Base-by-base conservation (phyloP, 2,888 invertebrate species). In the Parascotia fuliginaria region DNA sequence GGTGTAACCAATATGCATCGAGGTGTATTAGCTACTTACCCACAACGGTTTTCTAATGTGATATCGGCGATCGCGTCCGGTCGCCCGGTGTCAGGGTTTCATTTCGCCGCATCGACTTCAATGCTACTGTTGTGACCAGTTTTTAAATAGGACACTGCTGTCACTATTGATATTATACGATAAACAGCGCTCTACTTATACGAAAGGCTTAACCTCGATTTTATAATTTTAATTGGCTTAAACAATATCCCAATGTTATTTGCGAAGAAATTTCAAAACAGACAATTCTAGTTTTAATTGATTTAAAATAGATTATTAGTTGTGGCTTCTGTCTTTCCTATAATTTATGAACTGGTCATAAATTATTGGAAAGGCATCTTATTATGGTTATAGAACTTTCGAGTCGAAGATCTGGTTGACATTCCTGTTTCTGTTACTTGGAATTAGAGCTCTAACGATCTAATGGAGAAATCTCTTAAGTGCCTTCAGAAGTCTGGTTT, bases 11-110 rank as follows among this genome's bases (percentile, higher is more conserved):
- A 83, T 81, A 79, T 77, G 73, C 77, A 77, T 65, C 74, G 75
- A 77, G 72, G 79, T 83, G 79, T 78, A 77, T 61, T n/a, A 53
- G 45, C 34, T 50, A 50, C 9, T 58, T 49, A 48, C 56, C 60
- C 63, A 56, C 72, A 79, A 75, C 79, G 74, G 81, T 85, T 87
- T 68, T 87, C 83, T 83, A 85, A 85, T 77, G 79, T 75, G 80
- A 76, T 83, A 83, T 81, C 81, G 66, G 50, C 68, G 68, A 75
- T 65, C 70, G 65, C 74, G 74, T 80, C 80, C 78, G 83, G 78
- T 70, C 74, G 73, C 79, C 79, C 76, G 81, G 78, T 31, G 31
- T 70, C 67, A 62, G 63, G 73, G 77, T 81, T 81, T 81, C 73
- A 73, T 80, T 81, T 74, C 61, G 62, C 75, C 60, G 66, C 67